Conservation (phyloP, 1,140 invertebrate species). For the Drosophila ogumai region DNA sequence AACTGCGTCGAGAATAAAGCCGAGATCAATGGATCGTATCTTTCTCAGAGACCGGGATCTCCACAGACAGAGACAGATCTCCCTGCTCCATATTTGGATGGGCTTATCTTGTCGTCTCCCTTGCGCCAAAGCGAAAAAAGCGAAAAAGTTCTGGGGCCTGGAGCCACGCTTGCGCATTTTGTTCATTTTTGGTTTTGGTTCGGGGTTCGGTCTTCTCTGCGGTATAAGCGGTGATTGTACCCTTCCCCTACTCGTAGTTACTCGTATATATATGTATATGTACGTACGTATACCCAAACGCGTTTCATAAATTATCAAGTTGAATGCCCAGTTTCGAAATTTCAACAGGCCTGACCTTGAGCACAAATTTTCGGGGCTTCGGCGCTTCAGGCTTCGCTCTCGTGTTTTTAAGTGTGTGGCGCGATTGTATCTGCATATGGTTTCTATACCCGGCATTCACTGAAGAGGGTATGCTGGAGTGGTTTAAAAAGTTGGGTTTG, state of each 20-base stretch:
- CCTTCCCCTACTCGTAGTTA: constrained; percentile 62
- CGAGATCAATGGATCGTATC: constrained; percentile 41
- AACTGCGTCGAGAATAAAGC: constrained; percentile 36
- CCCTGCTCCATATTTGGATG: constrained; percentile 46
- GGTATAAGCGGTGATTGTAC: constrained; percentile 21
- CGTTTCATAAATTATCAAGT: constrained; percentile 84
- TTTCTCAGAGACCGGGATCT: constrained; percentile 9
- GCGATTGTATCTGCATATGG: constrained; percentile 36
- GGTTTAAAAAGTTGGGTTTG: not conserved
- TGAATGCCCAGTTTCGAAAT: constrained; percentile 82
- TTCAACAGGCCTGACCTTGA: constrained; percentile 73
- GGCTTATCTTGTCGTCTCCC: not conserved
- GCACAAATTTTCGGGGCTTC: constrained; percentile 71
- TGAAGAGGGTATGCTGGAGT: constrained; percentile 9
- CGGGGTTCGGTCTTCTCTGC: constrained; percentile 13
- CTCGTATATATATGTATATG: constrained; percentile 23
- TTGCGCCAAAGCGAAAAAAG: not conserved
- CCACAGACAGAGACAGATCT: constrained; percentile 10
- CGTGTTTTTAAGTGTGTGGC: constrained; percentile 29
- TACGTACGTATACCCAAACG: constrained; percentile 52
- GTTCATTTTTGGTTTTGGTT: constrained; percentile 5
- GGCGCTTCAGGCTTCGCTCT: constrained; percentile 42
- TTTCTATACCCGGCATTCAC: constrained; percentile 7
- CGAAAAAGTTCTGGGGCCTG: constrained; percentile 19
- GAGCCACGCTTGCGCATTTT: constrained; percentile 52